These are phyloP conservation scores for Synaphobranchus kaupii DNA, from an alignment of 2,797 vertebrate species.

Conservation along the genomic window DNA sequence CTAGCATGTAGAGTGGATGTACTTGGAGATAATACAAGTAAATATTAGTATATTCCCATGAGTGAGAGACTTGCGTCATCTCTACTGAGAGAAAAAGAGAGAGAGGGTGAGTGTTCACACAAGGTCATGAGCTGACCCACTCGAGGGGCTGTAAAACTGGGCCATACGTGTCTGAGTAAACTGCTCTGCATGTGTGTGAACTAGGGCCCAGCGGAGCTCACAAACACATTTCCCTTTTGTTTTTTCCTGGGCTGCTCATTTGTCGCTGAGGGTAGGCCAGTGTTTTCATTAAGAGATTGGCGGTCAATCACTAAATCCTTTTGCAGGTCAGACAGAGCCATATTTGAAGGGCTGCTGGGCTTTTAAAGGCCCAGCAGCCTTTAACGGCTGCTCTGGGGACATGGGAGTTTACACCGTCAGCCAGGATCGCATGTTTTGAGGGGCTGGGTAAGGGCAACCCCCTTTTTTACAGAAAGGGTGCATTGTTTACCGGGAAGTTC, in stretches of 20 bases:
- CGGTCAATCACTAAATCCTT: slow-evolving; percentile 24
- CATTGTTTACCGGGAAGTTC: slow-evolving; percentile 67
- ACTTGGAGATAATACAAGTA: background rate
- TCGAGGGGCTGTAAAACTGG: slow-evolving; percentile 29
- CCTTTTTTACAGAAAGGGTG: slow-evolving; percentile 60
- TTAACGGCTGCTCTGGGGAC: slow-evolving; percentile 9
- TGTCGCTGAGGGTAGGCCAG: slow-evolving; percentile 33
- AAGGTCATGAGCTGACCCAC: slow-evolving; percentile 31
- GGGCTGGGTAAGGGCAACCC: slow-evolving; percentile 58
- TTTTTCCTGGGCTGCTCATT: slow-evolving; percentile 34
- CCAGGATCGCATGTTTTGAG: slow-evolving; percentile 51
- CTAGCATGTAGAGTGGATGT: background rate
- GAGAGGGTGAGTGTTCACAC: slow-evolving; percentile 23
- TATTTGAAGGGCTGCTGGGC: slow-evolving; percentile 3
- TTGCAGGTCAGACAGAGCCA: background rate
- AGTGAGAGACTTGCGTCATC: background rate
- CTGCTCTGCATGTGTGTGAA: slow-evolving; percentile 38
- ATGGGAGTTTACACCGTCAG: slow-evolving; percentile 45
- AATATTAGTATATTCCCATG: background rate
- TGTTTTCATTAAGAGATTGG: slow-evolving; percentile 33
- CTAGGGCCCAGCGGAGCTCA: slow-evolving; percentile 35
- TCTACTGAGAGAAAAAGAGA: background rate
- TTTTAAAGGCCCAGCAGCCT: slow-evolving; percentile 14
- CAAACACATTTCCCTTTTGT: slow-evolving; percentile 38
- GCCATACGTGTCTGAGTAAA: slow-evolving; percentile 34